phyloP scores from a whole-genome alignment of 2,113 vertebrate species.

The Boleophthalmus pectinirostris region DNA sequence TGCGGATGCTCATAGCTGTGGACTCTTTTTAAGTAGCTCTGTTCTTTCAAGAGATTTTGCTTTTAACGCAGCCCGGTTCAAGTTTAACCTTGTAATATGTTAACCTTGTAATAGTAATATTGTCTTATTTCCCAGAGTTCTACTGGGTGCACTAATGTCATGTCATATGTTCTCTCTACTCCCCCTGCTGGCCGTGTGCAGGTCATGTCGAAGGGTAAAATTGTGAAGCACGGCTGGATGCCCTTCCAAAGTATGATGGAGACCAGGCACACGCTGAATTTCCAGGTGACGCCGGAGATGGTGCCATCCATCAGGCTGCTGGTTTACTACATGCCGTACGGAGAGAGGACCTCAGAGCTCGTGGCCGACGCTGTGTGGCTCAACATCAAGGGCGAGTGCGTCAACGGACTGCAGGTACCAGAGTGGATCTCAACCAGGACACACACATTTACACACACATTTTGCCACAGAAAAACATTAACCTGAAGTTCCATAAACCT shows the following conservation, averaged over 20 bases:
- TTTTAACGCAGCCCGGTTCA: no score
- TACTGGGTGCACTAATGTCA: not conserved
- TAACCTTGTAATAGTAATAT: no score
- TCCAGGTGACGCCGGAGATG: constrained; percentile 84
- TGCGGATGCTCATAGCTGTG: no score
- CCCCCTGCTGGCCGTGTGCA: constrained; percentile 13
- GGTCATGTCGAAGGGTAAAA: constrained; percentile 75
- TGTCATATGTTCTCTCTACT: not conserved
- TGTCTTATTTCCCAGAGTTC: not conserved
- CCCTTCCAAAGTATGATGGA: constrained; percentile 43
- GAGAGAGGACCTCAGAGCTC: constrained; percentile 82
- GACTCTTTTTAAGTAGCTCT: no score
- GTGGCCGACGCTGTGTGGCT: constrained; percentile 92
- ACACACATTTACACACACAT: no score
- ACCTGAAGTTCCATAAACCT: no score
- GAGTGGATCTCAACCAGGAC: not conserved
- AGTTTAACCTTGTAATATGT: no score
- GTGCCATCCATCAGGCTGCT: constrained; percentile 88
- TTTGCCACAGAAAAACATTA: no score
- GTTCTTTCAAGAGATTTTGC: no score
- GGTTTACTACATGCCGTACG: constrained; percentile 87
- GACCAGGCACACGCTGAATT: constrained; percentile 75
- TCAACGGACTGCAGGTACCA: constrained; percentile 81
- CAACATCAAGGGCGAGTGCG: constrained; percentile 83
- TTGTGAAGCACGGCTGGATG: constrained; percentile 69